Evolutionary conservation across 2,888 invertebrate genomes (phyloP).

Genomic region (Ectropis crepuscularia): DNA sequence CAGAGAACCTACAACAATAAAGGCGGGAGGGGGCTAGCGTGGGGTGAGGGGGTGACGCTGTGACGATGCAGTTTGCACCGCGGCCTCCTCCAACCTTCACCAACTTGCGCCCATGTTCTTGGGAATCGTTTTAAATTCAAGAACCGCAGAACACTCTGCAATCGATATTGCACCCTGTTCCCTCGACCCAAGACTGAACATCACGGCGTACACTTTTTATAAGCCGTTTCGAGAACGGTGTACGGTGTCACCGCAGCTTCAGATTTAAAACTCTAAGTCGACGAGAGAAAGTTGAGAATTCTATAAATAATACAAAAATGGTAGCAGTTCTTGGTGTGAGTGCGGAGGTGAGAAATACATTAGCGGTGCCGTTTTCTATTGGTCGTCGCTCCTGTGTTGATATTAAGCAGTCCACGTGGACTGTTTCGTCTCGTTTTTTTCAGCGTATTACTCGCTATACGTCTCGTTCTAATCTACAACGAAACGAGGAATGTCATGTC

Average conservation of each 20-base stretch:
- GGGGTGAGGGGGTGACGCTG: constrained; percentile 62
- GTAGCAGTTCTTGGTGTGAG: constrained; percentile 79
- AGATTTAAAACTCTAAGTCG: constrained; percentile 68
- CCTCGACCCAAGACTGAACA: constrained; percentile 61
- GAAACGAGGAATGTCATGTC: constrained; percentile 85
- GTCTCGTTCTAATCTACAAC: constrained; percentile 84
- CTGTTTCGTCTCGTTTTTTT: constrained; percentile 83
- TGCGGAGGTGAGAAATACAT: constrained; percentile 86
- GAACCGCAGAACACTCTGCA: constrained; percentile 74
- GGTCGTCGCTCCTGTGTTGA: constrained; percentile 84
- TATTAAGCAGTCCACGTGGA: constrained; percentile 85
- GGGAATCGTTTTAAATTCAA: constrained; percentile 85
- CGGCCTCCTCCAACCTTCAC: constrained; percentile 83
- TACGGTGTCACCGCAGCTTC: constrained; percentile 52
- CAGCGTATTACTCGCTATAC: constrained; percentile 75
- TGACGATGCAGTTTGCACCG: constrained; percentile 84
- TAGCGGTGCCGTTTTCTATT: constrained; percentile 85
- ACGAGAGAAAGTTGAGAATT: constrained; percentile 68
- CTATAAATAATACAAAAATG: constrained; percentile 68
- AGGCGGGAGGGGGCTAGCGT: constrained; percentile 59
- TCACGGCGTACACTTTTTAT: constrained; percentile 59
- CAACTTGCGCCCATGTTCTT: constrained; percentile 83
- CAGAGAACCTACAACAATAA: constrained; percentile 68
- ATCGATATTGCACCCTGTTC: constrained; percentile 62
- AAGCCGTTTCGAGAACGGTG: constrained; percentile 73